Base-by-base conservation (phyloP, 2,797 vertebrate genomes). In the Typhlichthys eigenmanni region DNA sequence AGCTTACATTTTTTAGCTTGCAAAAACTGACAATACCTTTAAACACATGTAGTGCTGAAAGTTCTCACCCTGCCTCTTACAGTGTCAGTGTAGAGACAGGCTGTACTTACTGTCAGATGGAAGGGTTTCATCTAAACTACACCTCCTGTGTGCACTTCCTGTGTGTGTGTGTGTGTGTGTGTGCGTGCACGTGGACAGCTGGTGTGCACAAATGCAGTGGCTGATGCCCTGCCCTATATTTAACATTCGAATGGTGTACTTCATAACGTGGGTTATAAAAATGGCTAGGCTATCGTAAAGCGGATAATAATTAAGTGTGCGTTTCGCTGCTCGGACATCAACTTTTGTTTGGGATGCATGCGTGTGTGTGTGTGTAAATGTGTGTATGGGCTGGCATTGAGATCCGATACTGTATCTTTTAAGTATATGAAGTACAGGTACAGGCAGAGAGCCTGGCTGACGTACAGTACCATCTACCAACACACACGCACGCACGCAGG, bases 21-120 rank as follows among this genome's bases (percentile, higher is more conserved):
- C 19, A 19, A 19, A 19, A 19, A 19, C 19, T 19, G 2, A 19
- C 2, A 19, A 19, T 19, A 19, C 19, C 19, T 19, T 19, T 19
- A 60, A 13, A 74, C 63, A 17, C 47, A 48, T 19, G 19, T 19
- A 19, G 2, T 19, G 19, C 19, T 19, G 19, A 19, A 19, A 19
- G 19, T 19, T 19, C 19, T 19, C 19, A 19, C 19, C 19, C 19
- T 19, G 24, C 55, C 13, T 72, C 71, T 71, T 29, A 14, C 47
- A 16, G 55, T 62, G 56, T 57, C 71, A 64, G 52, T 57, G 52
- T n/a, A 12, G 50, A 38, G 53, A 57, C 1, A 66, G 67, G 34
- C 66, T 69, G 51, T 74, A 69, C 85, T 85, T 83, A 83, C 75
- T 72, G 53, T 69, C 67, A 52, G 64, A 71, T 3, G 13, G 17